Base-by-base conservation (phyloP, 2,888 invertebrate genomes). In the Diarsia rubi region DNA sequence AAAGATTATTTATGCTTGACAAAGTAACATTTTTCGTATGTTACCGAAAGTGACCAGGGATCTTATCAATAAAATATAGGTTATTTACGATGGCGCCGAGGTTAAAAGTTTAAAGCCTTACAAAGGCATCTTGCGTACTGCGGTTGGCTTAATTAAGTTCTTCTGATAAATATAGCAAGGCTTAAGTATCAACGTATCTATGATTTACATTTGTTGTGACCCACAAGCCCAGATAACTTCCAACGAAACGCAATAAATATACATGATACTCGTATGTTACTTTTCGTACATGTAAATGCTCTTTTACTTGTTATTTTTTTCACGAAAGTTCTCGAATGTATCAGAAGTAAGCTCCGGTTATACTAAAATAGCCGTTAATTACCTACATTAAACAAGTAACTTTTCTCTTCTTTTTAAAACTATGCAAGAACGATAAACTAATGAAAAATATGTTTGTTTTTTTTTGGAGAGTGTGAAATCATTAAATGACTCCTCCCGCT, bases 1-100 rank as follows among this genome's bases (percentile, higher is more conserved):
- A 96, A 96, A 96, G 94, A 96, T 96, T 95, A 96, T 96, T 96
- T 96, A 96, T 96, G 96, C 92, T 92, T 91, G 94, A 96, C 95
- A 95, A 96, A 93, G 96, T 96, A 95, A 95, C 94, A 95, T 95
- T 95, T 95, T 96, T 96, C 95, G 95, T 96, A 95, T 94, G 91
- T 95, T 94, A 93, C 94, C 91, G 90, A 95, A 95, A 95, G 94
- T 94, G 94, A 93, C 94, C 94, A 91, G 91, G 90, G 91, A 90
- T 91, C 92, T 95, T 94, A 94, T 94, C 94, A 95, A 94, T 95
- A 95, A 95, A 95, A 94, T 94, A 93, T 94, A 93, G 90, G 85
- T 93, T 94, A 94, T 95, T 95, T 95, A 95, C 91, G 93, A 93
- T 90, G 94, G 94, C 95, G 95, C 94, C 93, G 90, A 86, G 89